These are phyloP conservation scores for Monopterus albus DNA, from an alignment of 2,113 vertebrate genomes.

Conservation along the genomic window DNA sequence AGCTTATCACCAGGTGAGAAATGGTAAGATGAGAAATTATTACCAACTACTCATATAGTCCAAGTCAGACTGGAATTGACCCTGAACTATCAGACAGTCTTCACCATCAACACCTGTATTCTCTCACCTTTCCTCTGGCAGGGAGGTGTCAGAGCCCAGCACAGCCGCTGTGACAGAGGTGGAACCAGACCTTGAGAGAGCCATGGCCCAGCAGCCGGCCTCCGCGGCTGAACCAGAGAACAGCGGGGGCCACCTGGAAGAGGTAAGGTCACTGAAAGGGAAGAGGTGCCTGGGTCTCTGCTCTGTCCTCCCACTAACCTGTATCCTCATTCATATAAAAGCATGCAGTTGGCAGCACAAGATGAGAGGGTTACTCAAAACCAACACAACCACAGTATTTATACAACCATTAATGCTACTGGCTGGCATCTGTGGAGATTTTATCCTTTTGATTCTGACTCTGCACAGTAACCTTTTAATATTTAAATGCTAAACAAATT, in stretches of 20 bases:
- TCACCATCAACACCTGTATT: not conserved
- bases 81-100: not conserved
- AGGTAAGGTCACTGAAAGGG: conserved; percentile 80
- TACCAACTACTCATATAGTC: too few species aligned
- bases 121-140: conserved; percentile 55
- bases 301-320: conserved; percentile 60
- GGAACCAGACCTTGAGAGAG: conserved; percentile 75
- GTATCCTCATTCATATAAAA: conserved; percentile 55
- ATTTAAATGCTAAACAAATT: not conserved
- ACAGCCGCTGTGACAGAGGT: conserved; percentile 77
- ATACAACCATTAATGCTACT: not conserved
- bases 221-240: conserved; percentile 73
- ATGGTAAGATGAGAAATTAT: not conserved
- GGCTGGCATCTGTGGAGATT: not conserved
- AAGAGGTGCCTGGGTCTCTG: conserved; percentile 26
- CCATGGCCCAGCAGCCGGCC: conserved; percentile 73
- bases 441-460: not conserved
- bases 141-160: conserved; percentile 82
- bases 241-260: conserved; percentile 76
- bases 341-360: conserved; percentile 50
- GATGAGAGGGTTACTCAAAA: conserved; percentile 33
- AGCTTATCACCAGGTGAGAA: not conserved
- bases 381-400: conserved; percentile 52
- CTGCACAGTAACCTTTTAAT: not conserved
- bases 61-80: not conserved